phyloP scores from a whole-genome alignment of 2,113 vertebrate genomes.

The Clarias gariepinus region DNA sequence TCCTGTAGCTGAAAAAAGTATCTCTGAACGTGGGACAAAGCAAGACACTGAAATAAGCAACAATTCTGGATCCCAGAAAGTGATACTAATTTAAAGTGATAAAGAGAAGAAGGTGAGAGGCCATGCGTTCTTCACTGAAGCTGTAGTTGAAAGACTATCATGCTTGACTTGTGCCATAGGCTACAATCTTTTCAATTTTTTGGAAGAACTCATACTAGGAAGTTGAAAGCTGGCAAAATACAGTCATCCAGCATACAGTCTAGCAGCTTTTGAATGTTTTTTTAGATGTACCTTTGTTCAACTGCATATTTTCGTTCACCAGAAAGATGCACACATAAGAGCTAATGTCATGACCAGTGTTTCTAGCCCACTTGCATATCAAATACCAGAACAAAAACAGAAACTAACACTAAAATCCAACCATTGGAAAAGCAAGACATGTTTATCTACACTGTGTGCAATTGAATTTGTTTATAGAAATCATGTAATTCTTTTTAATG shows the following conservation, averaged over 20 bases:
- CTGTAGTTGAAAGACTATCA: not conserved
- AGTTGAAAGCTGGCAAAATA: not conserved
- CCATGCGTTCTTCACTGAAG: not conserved
- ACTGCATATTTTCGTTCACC: not conserved
- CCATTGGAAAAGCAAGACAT: not conserved
- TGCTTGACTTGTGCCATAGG: not conserved
- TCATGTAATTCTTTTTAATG: not conserved
- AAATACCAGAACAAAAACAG: not conserved
- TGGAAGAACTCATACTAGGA: not conserved
- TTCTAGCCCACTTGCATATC: not conserved
- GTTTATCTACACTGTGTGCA: not conserved
- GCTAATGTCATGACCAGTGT: not conserved
- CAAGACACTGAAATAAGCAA: not conserved
- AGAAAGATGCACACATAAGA: not conserved
- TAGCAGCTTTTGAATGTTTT: not conserved
- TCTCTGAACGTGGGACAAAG: not conserved
- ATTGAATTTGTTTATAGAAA: not conserved
- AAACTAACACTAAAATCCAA: not conserved
- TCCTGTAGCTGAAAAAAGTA: not conserved
- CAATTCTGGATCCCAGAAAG: not conserved
- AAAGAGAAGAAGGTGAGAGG: not conserved
- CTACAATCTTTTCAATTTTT: no score
- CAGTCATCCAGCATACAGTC: not conserved
- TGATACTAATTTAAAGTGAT: not conserved
- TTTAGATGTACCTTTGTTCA: not conserved